Percentiles rank a stretch among this genome's conserved stretches.
Evolutionary conservation across 2,113 vertebrate species (phyloP).

Genomic region (Lasiurus cinereus): DNA sequence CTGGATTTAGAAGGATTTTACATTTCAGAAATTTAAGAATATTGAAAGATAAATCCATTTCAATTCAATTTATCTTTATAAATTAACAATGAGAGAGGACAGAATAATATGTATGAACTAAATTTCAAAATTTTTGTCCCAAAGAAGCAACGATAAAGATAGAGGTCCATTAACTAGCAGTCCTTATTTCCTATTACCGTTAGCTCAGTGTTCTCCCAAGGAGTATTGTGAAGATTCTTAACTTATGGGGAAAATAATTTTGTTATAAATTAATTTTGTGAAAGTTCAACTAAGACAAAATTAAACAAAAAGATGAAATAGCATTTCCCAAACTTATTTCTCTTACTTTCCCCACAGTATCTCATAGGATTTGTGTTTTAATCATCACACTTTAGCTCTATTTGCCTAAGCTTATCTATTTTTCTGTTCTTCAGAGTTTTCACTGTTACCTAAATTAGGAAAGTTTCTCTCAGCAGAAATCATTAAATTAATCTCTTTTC

Average conservation of each 20-base stretch:
- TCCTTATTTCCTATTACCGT: slow-evolving; percentile 66
- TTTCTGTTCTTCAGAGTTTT: slow-evolving; percentile 21
- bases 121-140: slow-evolving; percentile 71
- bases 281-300: slow-evolving; percentile 73
- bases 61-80: slow-evolving; percentile 46
- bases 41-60: slow-evolving; percentile 52
- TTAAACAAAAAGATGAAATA: slow-evolving; percentile 64
- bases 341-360: slow-evolving; percentile 43
- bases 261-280: slow-evolving; percentile 64
- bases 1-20: slow-evolving; percentile 14
- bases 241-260: slow-evolving; percentile 73
- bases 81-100: slow-evolving; percentile 53
- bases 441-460: not conserved
- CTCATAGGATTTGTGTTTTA: slow-evolving; percentile 27
- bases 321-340: slow-evolving; percentile 59
- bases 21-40: slow-evolving; percentile 1
- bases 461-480: slow-evolving; percentile 34
- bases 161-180: slow-evolving; percentile 65
- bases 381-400: slow-evolving; percentile 27
- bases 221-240: slow-evolving; percentile 48
- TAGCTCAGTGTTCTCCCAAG: slow-evolving; percentile 62
- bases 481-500: slow-evolving; percentile 34
- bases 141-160: slow-evolving; percentile 63
- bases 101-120: slow-evolving; percentile 60
- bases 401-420: not conserved